Evolutionary conservation across 2,888 invertebrate species (phyloP), one percentile per base, ranked within the genome.

Genomic region (Erebia palarica): DNA sequence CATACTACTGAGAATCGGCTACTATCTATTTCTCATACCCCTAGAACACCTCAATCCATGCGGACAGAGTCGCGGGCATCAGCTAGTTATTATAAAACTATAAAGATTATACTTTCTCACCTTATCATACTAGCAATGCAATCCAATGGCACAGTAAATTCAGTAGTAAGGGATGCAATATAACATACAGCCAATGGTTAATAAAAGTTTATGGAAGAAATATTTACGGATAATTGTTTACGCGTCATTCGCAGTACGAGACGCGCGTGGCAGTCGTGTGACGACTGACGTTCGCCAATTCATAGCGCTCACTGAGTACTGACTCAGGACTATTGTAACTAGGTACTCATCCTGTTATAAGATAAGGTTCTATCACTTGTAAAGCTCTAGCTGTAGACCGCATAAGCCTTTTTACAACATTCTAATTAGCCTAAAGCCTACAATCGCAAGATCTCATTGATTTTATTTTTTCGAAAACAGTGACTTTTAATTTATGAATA

Each of bases 271-370:
- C 27, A 27, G 27, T 27, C 27, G 27, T 14, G 1, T n/a, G 10
- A 55, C 65, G 65, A 18, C 55, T 42, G 13, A 9, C 55, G 36
- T 53, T n/a, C 36, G 42, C 55, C 42, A 55, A 36, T 42, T 53
- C 53, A 16, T 18, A 16, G 16, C 65, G 65, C 53, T 55, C 8
- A 65, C 65, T 65, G 65, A 53, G 42, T 13, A 65, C 65, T 65
- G 65, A 53, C 53, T 36, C 36, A 11, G 4, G 42, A 8, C 18
- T 18, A 14, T 21, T 58, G 42, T 42, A n/a, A n/a, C n/a, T n/a
- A 42, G 11, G 55, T 53, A 13, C 42, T 53, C 36, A 65, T 65
- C 65, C 7, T 36, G 51, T 65, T 7, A 36, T 51, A 42, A 18
- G 36, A 55, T n/a, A 42, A 42, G n/a, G n/a, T 55, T 16, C 49